phyloP scores from a whole-genome alignment of 2,113 vertebrate genomes.

The Cricetomys ansorgei region DNA sequence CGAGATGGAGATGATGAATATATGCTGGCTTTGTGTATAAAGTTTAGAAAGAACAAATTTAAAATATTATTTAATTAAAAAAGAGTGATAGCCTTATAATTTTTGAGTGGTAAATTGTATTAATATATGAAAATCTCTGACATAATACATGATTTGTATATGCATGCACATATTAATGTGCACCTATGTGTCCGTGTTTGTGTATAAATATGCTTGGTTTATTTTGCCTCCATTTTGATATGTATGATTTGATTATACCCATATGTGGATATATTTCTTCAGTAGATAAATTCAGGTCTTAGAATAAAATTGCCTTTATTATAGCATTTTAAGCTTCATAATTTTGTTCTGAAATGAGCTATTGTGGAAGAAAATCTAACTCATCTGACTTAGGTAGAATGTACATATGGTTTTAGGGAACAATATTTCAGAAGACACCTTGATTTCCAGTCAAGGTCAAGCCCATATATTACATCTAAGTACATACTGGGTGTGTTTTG shows the following conservation, averaged over 20 bases:
- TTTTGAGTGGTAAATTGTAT: neutral
- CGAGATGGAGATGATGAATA: neutral
- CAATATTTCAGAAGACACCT: neutral
- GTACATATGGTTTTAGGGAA: neutral
- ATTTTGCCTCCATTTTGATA: neutral
- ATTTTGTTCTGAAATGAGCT: conserved; percentile 27
- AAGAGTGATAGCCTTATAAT: neutral
- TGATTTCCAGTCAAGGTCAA: neutral
- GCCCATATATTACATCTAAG: neutral
- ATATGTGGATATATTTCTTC: neutral
- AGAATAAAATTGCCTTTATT: neutral
- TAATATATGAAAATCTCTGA: neutral
- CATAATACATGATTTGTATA: neutral
- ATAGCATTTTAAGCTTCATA: neutral
- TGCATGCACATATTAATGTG: neutral
- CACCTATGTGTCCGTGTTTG: neutral
- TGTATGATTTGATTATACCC: neutral
- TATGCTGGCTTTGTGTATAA: neutral
- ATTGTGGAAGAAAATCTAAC: neutral
- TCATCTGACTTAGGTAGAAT: neutral
- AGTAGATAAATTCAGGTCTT: neutral
- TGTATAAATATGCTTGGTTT: neutral
- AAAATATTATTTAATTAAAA: neutral
- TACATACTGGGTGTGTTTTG: neutral
- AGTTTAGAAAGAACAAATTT: neutral